These are phyloP conservation scores for Alloscopus bannaensis DNA, from an alignment of 2,888 invertebrate genomes.

Conservation along the genomic window DNA sequence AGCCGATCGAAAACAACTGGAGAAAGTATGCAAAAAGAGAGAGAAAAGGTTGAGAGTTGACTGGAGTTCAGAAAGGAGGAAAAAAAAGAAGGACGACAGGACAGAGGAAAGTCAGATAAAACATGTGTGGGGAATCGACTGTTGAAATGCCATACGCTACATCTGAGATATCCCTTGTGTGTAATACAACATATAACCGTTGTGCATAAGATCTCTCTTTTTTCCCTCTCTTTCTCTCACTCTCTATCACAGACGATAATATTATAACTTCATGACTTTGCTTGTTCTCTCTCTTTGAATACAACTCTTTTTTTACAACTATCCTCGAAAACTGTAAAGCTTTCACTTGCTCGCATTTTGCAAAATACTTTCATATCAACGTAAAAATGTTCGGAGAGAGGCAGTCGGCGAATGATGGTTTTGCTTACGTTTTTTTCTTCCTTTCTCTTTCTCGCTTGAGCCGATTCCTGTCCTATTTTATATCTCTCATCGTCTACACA, in stretches of 20 bases:
- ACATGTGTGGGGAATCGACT: constrained; percentile 59
- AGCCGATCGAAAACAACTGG: constrained; percentile 53
- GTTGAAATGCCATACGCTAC: constrained; percentile 62
- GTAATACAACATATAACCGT: constrained; percentile 21
- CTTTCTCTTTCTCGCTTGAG: background rate
- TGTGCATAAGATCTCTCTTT: background rate
- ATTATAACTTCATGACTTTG: constrained; percentile 23
- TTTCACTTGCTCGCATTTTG: constrained; percentile 16
- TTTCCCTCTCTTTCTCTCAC: background rate
- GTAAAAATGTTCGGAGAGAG: background rate
- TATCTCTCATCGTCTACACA: constrained; percentile 32
- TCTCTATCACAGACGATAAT: background rate
- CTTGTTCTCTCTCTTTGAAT: background rate
- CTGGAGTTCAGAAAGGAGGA: constrained; percentile 10
- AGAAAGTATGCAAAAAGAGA: constrained; percentile 40
- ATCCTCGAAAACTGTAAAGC: too few relatives aligned
- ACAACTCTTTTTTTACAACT: too few relatives aligned
- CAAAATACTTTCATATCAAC: constrained; percentile 26
- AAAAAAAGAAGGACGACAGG: constrained; percentile 20
- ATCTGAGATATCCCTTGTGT: constrained; percentile 54
- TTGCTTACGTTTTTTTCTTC: too few relatives aligned
- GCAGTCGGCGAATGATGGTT: constrained; percentile 19
- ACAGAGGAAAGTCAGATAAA: constrained; percentile 32
- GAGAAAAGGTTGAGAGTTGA: constrained; percentile 27
- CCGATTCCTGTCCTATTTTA: constrained; percentile 30